phyloP scores from a whole-genome alignment of 1,140 invertebrate species.

The Chionoecetes opilio region DNA sequence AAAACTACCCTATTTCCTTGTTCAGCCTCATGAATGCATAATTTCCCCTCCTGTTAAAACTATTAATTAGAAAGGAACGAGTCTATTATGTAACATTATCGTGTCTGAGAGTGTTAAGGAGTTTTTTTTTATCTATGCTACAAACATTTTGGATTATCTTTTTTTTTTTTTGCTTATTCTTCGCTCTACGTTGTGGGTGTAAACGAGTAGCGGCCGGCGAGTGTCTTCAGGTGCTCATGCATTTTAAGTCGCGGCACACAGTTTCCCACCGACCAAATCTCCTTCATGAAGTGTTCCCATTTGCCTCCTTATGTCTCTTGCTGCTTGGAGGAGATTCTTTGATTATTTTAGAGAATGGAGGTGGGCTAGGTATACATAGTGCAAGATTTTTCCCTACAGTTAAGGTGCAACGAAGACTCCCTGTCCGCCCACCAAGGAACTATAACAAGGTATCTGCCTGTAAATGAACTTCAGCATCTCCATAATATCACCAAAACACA shows the following conservation, averaged over 20 bases:
- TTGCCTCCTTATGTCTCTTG: not conserved
- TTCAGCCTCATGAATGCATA: not conserved
- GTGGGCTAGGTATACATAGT: not conserved
- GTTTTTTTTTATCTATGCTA: not conserved
- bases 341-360: not conserved
- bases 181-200: not conserved
- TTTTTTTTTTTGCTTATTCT: not conserved
- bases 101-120: not conserved
- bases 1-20: not conserved
- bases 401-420: not conserved
- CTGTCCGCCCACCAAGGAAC: not conserved
- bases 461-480: not conserved
- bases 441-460: not conserved
- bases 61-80: not conserved
- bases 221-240: not conserved
- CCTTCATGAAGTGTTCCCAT: not conserved
- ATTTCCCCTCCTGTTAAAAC: not conserved
- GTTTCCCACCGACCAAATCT: not conserved
- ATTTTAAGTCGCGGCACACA: not conserved
- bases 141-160: not conserved
- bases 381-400: too few species aligned
- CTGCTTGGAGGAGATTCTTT: not conserved
- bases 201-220: not conserved
- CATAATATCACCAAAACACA: not conserved
- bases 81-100: slow-evolving; percentile 12